Evolutionary conservation across 2,888 invertebrate genomes (phyloP).

Genomic region (Acleris holmiana): DNA sequence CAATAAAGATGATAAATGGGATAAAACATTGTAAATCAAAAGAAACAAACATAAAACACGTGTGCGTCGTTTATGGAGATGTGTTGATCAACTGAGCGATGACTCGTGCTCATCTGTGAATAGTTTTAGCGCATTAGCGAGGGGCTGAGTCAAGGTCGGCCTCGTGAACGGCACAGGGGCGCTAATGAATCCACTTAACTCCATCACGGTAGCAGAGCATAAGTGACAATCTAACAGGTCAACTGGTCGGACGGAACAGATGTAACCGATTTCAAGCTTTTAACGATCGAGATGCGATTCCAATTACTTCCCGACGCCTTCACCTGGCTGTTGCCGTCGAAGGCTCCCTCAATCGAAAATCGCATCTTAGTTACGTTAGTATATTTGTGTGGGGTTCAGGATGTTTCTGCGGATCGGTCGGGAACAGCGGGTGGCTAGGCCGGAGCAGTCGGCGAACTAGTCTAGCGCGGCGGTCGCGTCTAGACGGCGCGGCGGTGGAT

Average conservation of each 20-base stretch:
- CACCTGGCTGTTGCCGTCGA: slow-evolving; percentile 50
- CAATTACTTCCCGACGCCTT: slow-evolving; percentile 41
- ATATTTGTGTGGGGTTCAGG: slow-evolving; percentile 54
- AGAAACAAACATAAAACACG: slow-evolving; percentile 1
- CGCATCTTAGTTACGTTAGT: slow-evolving; percentile 61
- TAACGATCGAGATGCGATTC: slow-evolving; percentile 17
- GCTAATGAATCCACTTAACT: slow-evolving; percentile 57
- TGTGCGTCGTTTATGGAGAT: slow-evolving; percentile 2
- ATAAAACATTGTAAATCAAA: slow-evolving; percentile 15
- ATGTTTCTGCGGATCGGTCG: slow-evolving; percentile 65
- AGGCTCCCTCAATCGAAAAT: slow-evolving; percentile 58
- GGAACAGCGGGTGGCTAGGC: slow-evolving; percentile 44
- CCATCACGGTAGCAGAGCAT: slow-evolving; percentile 39
- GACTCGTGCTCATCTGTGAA: slow-evolving; percentile 28
- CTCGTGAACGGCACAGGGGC: slow-evolving; percentile 42
- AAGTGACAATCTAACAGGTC: slow-evolving; percentile 39
- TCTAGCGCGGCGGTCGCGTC: slow-evolving; percentile 74
- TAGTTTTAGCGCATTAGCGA: slow-evolving; percentile 32
- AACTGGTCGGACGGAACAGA: slow-evolving; percentile 42
- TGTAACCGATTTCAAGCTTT: slow-evolving; percentile 34
- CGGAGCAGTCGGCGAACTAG: slow-evolving; percentile 65
- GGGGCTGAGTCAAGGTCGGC: slow-evolving; percentile 44
- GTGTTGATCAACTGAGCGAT: slow-evolving; percentile 4
- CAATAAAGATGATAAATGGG: slow-evolving; percentile 13
- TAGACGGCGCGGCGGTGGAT: slow-evolving; percentile 72